A percentile compares a stretch with the other conserved stretches of the same genome.
Conservation (phyloP, 1,140 invertebrate genomes). For the Cotesia chilonis region DNA sequence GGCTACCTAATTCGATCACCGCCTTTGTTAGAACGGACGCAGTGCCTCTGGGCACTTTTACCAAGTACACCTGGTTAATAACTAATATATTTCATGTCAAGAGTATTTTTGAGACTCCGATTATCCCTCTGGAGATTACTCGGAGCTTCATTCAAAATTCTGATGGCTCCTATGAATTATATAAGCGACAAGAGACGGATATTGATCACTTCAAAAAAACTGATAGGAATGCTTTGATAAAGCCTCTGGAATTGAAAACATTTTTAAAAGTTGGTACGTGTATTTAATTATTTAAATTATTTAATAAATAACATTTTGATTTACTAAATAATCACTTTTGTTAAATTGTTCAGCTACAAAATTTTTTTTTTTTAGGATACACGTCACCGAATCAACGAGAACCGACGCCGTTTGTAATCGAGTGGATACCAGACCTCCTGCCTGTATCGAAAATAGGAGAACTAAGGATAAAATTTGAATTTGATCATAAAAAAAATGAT, state of each 20-base stretch:
- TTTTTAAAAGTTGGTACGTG: constrained; percentile 77
- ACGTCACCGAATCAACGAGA: constrained; percentile 70
- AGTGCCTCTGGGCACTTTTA: constrained; percentile 75
- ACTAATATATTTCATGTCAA: constrained; percentile 79
- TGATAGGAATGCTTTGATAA: constrained; percentile 67
- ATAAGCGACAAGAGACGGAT: constrained; percentile 67
- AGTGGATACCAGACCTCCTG: constrained; percentile 82
- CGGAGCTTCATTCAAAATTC: constrained; percentile 74
- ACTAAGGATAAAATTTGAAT: constrained; percentile 48
- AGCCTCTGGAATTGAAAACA: constrained; percentile 75
- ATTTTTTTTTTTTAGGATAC: constrained; percentile 64
- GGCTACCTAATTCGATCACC: constrained; percentile 72
- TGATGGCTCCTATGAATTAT: constrained; percentile 73
- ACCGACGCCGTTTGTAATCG: constrained; percentile 77
- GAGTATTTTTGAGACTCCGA: constrained; percentile 78
- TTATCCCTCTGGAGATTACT: constrained; percentile 73
- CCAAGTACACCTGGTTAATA: constrained; percentile 80
- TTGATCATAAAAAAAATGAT: constrained; percentile 51
- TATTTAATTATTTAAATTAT: constrained; percentile 9
- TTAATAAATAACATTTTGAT: no score
- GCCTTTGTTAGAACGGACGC: constrained; percentile 71
- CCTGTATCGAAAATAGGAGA: constrained; percentile 68
- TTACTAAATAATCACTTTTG: no score
- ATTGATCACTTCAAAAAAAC: constrained; percentile 66
- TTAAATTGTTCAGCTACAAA: no score